phyloP scores from a whole-genome alignment of 1,140 invertebrate species.

The Drosophila lowei region DNA sequence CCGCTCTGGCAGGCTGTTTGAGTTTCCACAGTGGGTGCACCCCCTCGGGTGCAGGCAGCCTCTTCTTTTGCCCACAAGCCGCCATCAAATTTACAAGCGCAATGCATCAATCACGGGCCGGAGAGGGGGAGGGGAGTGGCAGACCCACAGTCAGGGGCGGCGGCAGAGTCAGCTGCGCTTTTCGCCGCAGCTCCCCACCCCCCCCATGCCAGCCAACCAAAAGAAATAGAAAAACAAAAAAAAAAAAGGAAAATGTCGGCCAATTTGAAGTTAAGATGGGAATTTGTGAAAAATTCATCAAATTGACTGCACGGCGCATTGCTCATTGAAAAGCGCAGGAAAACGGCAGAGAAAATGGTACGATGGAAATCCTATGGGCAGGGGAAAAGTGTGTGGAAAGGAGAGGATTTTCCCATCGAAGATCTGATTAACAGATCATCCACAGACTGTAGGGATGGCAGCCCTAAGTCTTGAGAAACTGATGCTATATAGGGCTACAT shows the following conservation, averaged over 20 bases:
- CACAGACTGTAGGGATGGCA: no score
- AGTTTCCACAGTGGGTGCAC: conserved; percentile 25
- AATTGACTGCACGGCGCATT: conserved; percentile 63
- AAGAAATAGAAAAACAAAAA: conserved; percentile 27
- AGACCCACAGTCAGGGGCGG: background rate
- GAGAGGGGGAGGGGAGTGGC: background rate
- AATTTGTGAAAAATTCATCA: conserved; percentile 79
- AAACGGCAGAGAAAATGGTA: conserved; percentile 12
- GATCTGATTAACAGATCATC: no score
- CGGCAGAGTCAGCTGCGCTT: conserved; percentile 48
- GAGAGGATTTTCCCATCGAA: no score
- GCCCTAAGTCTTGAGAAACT: no score
- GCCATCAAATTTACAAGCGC: conserved; percentile 79
- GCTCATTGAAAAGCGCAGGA: conserved; percentile 49
- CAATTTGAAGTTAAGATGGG: conserved; percentile 77
- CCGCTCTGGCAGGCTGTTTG: conserved; percentile 34
- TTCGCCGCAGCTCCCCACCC: conserved; percentile 14
- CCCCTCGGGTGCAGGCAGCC: no score
- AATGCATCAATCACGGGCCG: conserved; percentile 73
- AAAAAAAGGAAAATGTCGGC: conserved; percentile 47
- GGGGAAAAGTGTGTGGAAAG: no score
- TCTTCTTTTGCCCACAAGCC: conserved; percentile 9
- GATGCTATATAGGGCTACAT: no score
- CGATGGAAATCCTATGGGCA: background rate
- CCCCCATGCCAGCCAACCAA: conserved; percentile 17